Conservation (phyloP, 2,113 vertebrate species). For the Spheniscus mendiculus region DNA sequence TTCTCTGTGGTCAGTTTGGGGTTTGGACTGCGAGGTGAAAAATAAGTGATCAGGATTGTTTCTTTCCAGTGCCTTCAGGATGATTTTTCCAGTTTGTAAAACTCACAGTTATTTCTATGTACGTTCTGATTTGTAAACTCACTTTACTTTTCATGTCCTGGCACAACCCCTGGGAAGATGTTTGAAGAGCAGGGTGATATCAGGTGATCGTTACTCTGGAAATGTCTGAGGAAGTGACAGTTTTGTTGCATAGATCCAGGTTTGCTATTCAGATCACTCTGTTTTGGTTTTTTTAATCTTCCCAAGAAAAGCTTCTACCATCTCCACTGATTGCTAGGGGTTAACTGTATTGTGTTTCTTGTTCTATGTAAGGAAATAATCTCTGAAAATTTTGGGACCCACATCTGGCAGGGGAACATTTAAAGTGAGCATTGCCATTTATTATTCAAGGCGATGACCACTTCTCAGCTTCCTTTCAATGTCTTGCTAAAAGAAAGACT, state of each 20-base stretch:
- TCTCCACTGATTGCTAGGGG: background rate
- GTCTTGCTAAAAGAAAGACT: background rate
- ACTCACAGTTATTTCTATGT: accelerated
- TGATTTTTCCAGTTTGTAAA: background rate
- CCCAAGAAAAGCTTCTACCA: background rate
- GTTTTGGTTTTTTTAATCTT: background rate
- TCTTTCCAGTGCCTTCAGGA: background rate
- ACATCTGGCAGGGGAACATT: background rate
- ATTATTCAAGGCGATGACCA: background rate
- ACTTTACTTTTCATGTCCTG: background rate
- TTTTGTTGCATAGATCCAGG: background rate
- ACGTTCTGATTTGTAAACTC: background rate
- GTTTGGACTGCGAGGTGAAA: background rate
- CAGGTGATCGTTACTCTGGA: background rate
- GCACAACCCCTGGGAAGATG: background rate
- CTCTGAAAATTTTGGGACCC: background rate
- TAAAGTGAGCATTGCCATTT: background rate
- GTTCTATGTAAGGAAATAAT: background rate
- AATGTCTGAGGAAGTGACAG: background rate
- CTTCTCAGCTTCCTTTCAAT: background rate
- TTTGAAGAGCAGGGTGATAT: background rate
- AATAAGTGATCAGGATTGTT: background rate
- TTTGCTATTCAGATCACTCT: background rate
- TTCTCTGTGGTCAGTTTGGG: background rate
- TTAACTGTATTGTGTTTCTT: background rate